Conservation (phyloP, 2,888 invertebrate species). For the Mythimna lalbum region DNA sequence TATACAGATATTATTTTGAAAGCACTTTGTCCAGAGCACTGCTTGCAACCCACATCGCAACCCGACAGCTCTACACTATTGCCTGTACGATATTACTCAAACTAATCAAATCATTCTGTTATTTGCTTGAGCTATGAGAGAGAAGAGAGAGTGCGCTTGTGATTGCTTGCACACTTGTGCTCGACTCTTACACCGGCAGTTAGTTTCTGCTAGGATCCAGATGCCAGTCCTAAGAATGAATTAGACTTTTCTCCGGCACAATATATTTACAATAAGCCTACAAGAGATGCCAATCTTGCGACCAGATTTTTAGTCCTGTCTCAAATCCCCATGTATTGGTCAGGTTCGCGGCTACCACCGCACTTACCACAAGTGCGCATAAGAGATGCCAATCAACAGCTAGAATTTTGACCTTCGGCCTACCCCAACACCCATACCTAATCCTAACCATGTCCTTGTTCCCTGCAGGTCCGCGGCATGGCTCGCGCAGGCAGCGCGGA, state of each 20-base stretch:
- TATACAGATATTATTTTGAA: too few species aligned
- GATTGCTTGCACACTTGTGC: background rate
- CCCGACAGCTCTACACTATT: too few species aligned
- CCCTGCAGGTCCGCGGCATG: slow-evolving; percentile 81
- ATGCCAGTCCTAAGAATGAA: background rate
- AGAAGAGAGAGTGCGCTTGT: background rate
- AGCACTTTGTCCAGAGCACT: background rate
- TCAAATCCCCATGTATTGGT: background rate
- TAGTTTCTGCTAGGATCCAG: background rate
- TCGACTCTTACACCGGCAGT: background rate
- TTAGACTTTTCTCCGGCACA: background rate
- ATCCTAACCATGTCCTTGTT: background rate
- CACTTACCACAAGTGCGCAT: background rate
- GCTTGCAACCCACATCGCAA: too few species aligned
- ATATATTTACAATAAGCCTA: background rate
- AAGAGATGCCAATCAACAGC: background rate
- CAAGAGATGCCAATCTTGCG: background rate
- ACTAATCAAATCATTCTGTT: background rate
- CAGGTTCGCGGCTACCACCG: too few species aligned
- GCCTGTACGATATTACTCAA: too few species aligned
- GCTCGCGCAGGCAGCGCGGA: slow-evolving; percentile 73
- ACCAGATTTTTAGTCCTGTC: background rate
- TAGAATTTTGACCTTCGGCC: background rate
- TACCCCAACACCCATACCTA: background rate
- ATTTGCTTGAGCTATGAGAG: background rate